A percentile compares a stretch with the other conserved stretches of the same genome.
phyloP scores from a whole-genome alignment of 2,797 vertebrate species.

The Cirrhinus molitorella region DNA sequence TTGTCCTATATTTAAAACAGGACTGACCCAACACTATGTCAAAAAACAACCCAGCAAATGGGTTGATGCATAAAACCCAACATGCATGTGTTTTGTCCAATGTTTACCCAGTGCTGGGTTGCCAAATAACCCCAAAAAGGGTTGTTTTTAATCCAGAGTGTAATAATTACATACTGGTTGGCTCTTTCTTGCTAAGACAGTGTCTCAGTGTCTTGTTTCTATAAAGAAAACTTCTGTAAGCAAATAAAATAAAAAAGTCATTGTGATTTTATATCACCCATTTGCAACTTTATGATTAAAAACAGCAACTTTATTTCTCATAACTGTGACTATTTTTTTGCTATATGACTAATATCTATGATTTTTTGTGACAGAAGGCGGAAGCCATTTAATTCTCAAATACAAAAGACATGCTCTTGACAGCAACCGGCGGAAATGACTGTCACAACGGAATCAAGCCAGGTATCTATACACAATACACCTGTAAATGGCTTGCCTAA shows the following conservation, averaged over 20 bases:
- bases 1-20: too few species aligned
- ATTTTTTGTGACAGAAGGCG: too few species aligned
- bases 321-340: neutral
- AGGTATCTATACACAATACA: constrained; percentile 63
- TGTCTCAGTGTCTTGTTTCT: neutral
- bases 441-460: constrained; percentile 54
- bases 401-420: constrained; percentile 19
- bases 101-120: too few species aligned
- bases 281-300: neutral
- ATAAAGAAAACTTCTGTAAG: neutral
- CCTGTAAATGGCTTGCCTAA: constrained; percentile 56
- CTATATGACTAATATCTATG: neutral
- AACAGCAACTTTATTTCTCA: neutral
- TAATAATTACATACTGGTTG: too few species aligned
- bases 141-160: too few species aligned
- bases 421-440: constrained; percentile 33
- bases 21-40: too few species aligned
- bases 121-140: too few species aligned
- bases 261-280: neutral
- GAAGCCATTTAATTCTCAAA: neutral
- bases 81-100: too few species aligned
- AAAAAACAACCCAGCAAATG: too few species aligned
- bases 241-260: neutral
- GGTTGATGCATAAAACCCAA: too few species aligned
- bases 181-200: too few species aligned